Evolutionary conservation across 2,113 vertebrate genomes (phyloP), one percentile per base, ranked within the genome.

Genomic region (Callorhinus ursinus): DNA sequence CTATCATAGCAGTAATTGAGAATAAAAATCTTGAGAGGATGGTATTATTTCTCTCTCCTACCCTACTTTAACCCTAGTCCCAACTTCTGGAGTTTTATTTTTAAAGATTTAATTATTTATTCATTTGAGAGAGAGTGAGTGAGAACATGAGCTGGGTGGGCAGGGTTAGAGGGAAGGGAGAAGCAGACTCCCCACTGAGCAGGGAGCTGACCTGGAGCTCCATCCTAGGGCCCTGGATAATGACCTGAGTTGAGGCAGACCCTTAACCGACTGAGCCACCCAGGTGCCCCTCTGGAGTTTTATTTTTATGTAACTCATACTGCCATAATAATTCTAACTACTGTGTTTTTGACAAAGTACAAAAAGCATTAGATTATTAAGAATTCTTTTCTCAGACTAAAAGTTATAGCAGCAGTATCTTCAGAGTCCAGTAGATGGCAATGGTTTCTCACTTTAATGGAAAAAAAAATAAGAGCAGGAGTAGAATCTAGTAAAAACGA

Each of bases 371-470:
- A 63, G 36, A 74, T 28, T 69, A 19, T 22, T 88, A 80, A 77
- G 42, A 85, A 59, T 74, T 90, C 21, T 87, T 59, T 83, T 55
- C 59, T 69, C 51, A 36, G 33, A 74, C 36, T 49, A 13, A 83
- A 94, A 95, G 72, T n/a, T 67, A 21, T 31, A 96, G 31, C 21
- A 49, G 79, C 79, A 96, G 2, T 97, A 61, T 84, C 80, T 74
- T 14, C 15, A 76, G n/a, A 15, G 57, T 85, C 97, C 98, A 98
- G 89, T 94, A 98, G 98, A 82, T 98, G 97, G 98, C 96, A 88
- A 0, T 94, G 63, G 72, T 81, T 90, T 85, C 95, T 94, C 92
- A 97, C 84, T 82, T 91, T 97, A 84, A 61, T 94, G n/a, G 63
- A 24, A 67, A 77, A 80, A 74, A 88, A 93, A 91, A 71, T 24